A percentile compares a stretch with the other conserved stretches of the same genome.
Evolutionary conservation across 2,888 invertebrate genomes (phyloP).

Genomic region (Endomychus coccineus): DNA sequence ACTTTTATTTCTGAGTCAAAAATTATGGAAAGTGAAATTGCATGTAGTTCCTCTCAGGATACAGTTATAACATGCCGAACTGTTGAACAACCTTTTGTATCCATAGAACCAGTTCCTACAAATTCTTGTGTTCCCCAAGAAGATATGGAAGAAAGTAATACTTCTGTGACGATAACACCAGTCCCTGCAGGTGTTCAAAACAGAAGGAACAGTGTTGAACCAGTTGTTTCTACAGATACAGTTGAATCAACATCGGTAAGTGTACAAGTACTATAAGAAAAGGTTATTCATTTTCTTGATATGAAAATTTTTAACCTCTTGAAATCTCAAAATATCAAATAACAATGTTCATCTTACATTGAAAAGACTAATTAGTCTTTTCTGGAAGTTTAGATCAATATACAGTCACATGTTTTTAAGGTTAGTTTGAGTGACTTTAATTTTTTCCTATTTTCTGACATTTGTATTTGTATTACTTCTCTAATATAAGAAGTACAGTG

Average conservation of each 20-base stretch:
- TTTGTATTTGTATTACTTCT: no score
- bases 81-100: constrained; percentile 27
- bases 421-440: no score
- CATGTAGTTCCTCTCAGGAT: constrained; percentile 22
- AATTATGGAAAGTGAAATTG: constrained; percentile 5
- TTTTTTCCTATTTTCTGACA: no score
- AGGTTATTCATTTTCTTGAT: no score
- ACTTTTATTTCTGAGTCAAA: constrained; percentile 9
- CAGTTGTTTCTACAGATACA: constrained; percentile 27
- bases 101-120: constrained; percentile 28
- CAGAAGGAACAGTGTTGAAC: constrained; percentile 32
- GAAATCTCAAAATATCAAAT: no score
- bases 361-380: no score
- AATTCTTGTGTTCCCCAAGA: constrained; percentile 24
- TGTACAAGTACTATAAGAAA: no score
- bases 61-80: constrained; percentile 13
- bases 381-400: no score
- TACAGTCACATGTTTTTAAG: no score
- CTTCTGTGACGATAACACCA: constrained; percentile 21
- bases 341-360: no score
- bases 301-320: no score
- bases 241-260: constrained; percentile 8
- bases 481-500: no score
- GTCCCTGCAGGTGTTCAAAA: constrained; percentile 34
- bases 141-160: constrained; percentile 17